Conservation (phyloP, 2,113 vertebrate genomes). For the Calyptommatus sinebrachiatus region DNA sequence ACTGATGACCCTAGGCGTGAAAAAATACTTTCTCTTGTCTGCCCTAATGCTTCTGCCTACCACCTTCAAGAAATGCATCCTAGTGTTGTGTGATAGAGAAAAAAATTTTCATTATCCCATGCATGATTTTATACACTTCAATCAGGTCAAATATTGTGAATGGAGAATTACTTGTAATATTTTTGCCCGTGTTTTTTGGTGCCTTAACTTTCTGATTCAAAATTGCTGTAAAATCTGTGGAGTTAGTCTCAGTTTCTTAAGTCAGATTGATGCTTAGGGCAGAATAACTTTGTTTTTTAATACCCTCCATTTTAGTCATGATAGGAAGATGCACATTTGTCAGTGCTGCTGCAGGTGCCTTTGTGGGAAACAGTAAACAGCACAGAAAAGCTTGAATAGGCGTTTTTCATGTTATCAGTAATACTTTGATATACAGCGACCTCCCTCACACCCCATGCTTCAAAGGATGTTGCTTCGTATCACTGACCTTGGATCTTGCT, state of each 20-base stretch:
- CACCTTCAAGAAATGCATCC: too few relatives aligned
- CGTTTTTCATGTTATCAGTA: not conserved
- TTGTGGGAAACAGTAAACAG: not conserved
- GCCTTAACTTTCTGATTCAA: not conserved
- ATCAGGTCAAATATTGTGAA: too few relatives aligned
- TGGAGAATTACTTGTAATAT: too few relatives aligned
- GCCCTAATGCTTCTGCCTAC: too few relatives aligned
- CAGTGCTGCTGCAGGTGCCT: too few relatives aligned
- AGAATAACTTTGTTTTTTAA: not conserved
- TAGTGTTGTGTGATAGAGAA: too few relatives aligned
- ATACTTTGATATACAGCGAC: not conserved
- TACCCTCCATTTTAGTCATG: not conserved
- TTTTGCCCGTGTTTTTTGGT: not conserved
- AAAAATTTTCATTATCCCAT: too few relatives aligned
- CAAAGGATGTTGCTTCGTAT: not conserved
- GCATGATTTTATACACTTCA: too few relatives aligned
- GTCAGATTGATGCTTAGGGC: not conserved
- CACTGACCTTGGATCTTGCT: not conserved
- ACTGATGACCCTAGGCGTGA: too few relatives aligned
- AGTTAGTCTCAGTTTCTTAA: not conserved
- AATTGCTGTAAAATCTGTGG: not conserved
- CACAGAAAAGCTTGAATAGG: not conserved
- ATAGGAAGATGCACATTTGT: not conserved
- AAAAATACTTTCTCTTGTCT: too few relatives aligned
- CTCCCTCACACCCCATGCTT: not conserved